Base-by-base conservation (phyloP, 2,113 vertebrate genomes). In the Bombycilla garrulus region DNA sequence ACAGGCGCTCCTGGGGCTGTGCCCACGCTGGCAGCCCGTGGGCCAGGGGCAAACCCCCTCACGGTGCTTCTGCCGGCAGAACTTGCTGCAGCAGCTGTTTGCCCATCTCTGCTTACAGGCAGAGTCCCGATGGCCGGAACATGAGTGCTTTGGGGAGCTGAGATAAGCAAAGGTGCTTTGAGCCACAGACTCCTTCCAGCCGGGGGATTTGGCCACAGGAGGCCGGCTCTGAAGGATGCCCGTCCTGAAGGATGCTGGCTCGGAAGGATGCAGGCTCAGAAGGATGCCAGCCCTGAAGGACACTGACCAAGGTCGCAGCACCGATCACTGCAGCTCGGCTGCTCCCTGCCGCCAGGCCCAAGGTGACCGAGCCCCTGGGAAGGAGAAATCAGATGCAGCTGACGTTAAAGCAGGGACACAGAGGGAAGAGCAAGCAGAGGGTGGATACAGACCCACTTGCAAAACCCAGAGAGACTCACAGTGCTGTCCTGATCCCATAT, bases 21-120 rank as follows among this genome's bases (percentile, higher is more conserved):
- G 53, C 53, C 70, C 3, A 0, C 9, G 57, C 65, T 40, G 61
- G 23, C 26, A 40, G 60, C 54, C 60, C 6, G 36, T 1, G 6
- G 78, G 50, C 11, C 8, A 18, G 14, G 42, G n/a, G 42, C 54
- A 74, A 90, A 67, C 29, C 44, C 35, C 81, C 79, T 51, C 8
- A 0, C 4, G 1, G 8, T 5, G 15, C 16, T 66, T 47, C 15
- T 76, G 42, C 50, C 71, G 73, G 76, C 57, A 53, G 24, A 93
- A 90, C 7, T 48, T 24, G 50, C 79, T 81, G 92, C 93, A 64
- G 92, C 73, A 77, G 93, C 88, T 72, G 44, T 35, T 93, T 85
- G 78, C 80, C 82, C 33, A 19, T 29, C 92, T 73, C 71, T 20
- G 15, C 79, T 92, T n/a, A 33, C 57, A 76, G 87, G 70, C 89